Base-by-base conservation (phyloP, 1,140 invertebrate genomes). In the Camponotus pennsylvanicus region DNA sequence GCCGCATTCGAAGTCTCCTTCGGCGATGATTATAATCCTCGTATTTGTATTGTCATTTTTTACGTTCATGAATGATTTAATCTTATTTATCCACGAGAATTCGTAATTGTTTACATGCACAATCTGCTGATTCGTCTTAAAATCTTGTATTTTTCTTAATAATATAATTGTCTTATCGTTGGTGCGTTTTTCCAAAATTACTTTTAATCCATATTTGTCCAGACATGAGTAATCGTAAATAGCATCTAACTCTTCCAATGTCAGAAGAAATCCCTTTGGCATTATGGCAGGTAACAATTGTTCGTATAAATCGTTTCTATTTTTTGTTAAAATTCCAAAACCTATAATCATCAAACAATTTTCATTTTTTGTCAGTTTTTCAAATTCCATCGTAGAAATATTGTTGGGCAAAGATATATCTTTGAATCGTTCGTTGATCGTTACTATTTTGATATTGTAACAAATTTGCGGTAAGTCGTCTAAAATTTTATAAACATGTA, bases 1-100 rank as follows among this genome's bases (percentile, higher is more conserved):
- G 45, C 99, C 99, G 94, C 96, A 98, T 0, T 96, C 92, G 5
- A 93, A 91, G 79, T 97, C 96, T 85, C 96, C 95, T 93, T 96
- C 95, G 9, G 95, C 94, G 57, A 96, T 96, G 0, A 97, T 89
- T 9, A 97, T 93, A 7, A 97, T 90, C 27, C 27, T 27, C 0
- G 13, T 21, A 5, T 27, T 61, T 1, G 18, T 21, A 37, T 2
- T 15, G 1, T 90, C 84, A 64, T 95, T 95, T 40, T 95, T 94
- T 1, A 95, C 2, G 86, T 95, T 95, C 80, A 96, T 96, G 0
- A 97, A 88, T 18, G 95, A 93, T 80, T 95, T 94, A 2, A 96
- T 76, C 52, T 92, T 79, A 7, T 91, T 59, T 7, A 96, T 76
- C 96, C 96, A 97, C 0, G 91, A 88, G 63, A 95, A 96, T 7